Base-by-base conservation (phyloP, 1,140 invertebrate genomes). In the Drosophila azteca region DNA sequence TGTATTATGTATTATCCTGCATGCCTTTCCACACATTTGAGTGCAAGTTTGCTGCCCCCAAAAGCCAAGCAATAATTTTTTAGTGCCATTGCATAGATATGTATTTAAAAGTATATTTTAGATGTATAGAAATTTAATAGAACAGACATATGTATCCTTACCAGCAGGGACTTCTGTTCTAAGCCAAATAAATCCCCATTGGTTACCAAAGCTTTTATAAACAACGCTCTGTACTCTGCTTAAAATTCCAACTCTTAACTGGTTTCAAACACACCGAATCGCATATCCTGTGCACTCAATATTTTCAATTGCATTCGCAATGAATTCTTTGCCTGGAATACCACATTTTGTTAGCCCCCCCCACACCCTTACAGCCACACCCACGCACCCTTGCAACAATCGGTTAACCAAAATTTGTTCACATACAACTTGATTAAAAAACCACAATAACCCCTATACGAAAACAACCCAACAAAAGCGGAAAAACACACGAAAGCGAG, bases 351-450 rank as follows among this genome's bases (percentile, higher is more conserved):
- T 65, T 63, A 3, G 31, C 13, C 2, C 26, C 26, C 6, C 6
- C 26, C 26, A 0, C 26, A 26, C 6, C 26, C 26, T 5, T 24
- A 26, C 24, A n/a, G n/a, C n/a, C n/a, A n/a, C 4, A 24, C 22
- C 22, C 22, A 24, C 15, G 26, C 29, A 9, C 35, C 35, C 51
- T 52, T 20, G 41, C 26, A 63, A 62, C 53, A 48, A 52, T 68
- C n/a, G 50, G 50, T 49, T 67, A 49, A 51, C 50, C 51, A 68
- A 82, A 71, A 68, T 72, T 87, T 78, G 70, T 88, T 77, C 54
- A 59, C 84, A 79, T 77, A 73, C 83, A 81, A 82, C 83, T 88
- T 88, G 83, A 88, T 88, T 88, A 88, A 88, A 88, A 88, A 88
- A 65, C 83, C 83, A 88, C 83, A 88, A 88, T 82, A 79, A 66